Percentiles rank a stretch among this genome's conserved stretches.
Evolutionary conservation across 30 jellyfish, hydroid and myxozoan genomes (phyloP).

Genomic region (Aurelia sp.): DNA sequence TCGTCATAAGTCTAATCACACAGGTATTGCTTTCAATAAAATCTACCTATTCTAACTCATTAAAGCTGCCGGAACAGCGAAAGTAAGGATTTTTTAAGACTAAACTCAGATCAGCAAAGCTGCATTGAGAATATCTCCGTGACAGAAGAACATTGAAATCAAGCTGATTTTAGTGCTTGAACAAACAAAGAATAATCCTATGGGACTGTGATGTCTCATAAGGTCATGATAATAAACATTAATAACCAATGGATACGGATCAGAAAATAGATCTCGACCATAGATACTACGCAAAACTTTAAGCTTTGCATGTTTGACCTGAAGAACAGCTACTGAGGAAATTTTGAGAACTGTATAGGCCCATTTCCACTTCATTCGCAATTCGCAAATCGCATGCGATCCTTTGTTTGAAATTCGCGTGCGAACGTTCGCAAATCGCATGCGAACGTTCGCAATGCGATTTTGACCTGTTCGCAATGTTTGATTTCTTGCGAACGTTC

Average conservation of each 20-base stretch:
- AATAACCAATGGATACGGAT: conserved; percentile 39
- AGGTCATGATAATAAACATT: conserved; percentile 37
- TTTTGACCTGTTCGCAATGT: too few relatives aligned
- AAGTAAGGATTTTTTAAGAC: background rate
- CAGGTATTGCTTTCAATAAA: too few relatives aligned
- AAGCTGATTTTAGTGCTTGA: conserved; percentile 40
- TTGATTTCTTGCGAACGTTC: too few relatives aligned
- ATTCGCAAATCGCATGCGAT: too few relatives aligned
- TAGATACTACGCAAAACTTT: background rate
- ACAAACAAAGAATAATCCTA: conserved; percentile 30
- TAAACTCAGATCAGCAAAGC: background rate
- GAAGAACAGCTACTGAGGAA: conserved; percentile 9
- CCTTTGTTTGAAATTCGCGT: too few relatives aligned
- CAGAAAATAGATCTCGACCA: background rate
- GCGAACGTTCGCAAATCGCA: too few relatives aligned
- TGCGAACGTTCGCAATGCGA: too few relatives aligned
- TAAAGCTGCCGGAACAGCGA: too few relatives aligned
- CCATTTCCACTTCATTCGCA: too few relatives aligned
- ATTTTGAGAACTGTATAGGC: background rate
- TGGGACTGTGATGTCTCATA: conserved; percentile 42
- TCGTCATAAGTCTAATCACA: too few relatives aligned
- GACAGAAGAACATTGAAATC: conserved; percentile 24
- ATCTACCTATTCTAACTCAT: too few relatives aligned
- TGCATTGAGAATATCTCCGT: conserved; percentile 32
- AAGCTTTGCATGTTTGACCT: conserved; percentile 45